Evolutionary conservation across 2,888 invertebrate species (phyloP), one percentile per base, ranked within the genome.

Genomic region (Drosophila incognita): DNA sequence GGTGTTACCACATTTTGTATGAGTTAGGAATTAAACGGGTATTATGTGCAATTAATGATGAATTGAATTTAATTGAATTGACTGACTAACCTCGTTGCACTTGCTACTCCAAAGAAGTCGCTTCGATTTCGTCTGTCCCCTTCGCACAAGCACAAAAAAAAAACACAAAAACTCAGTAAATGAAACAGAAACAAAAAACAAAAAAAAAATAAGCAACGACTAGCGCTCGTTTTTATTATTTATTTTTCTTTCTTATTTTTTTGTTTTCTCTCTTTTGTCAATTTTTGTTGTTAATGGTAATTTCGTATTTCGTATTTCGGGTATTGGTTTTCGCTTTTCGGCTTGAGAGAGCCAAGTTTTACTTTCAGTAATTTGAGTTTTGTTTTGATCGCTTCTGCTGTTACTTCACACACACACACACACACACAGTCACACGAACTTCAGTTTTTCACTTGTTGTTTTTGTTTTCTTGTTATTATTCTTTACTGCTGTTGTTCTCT

Each of bases 241-340:
- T 46, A 15, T 15, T 46, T 46, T 24, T 46, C 42, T 42, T 42
- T 42, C 42, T 6, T 33, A 33, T 38, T 38, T 40, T 8, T 42
- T n/a, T 24, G 38, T 54, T 27, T 18, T 38, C 56, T 66, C 35
- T 71, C 57, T 66, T 57, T 48, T 52, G 49, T 31, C n/a, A 38
- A 10, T 69, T 27, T n/a, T 51, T 73, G 68, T 59, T 73, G 64
- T 61, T 49, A 51, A 52, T 65, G 40, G 78, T 74, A 59, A 70
- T 67, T 70, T 29, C 29, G 29, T 77, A 59, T 74, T 71, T 74
- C 49, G 64, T 77, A 59, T 74, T 71, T 74, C 49, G 64, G 70
- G 27, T 67, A 64, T 80, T 79, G 64, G 72, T 66, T 58, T 69
- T 79, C 49, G 71, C 57, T 75, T 77, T 66, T 64, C n/a, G 54